Evolutionary conservation across 2,113 vertebrate genomes (phyloP), one percentile per base, ranked within the genome.

Genomic region (Fulmarus glacialis): DNA sequence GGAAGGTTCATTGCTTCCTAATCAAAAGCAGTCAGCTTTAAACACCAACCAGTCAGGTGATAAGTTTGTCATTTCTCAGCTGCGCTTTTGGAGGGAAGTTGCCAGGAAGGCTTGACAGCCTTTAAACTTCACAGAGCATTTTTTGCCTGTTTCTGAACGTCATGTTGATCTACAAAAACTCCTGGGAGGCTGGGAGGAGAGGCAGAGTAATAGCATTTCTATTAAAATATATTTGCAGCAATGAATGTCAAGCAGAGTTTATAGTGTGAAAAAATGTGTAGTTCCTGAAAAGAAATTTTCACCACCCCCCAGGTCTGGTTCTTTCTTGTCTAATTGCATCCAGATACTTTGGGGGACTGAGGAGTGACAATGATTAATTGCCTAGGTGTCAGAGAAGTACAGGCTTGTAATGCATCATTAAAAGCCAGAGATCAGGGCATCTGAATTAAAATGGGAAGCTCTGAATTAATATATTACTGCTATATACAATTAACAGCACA

Each of bases 11-110:
- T 97, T 97, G 81, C 83, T 74, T 93, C 91, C 60, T 90, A 95
- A 96, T 97, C 79, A 96, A 96, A 97, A 94, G 58, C 85, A 96
- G 82, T 91, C 78, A 96, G 48, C 89, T 97, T 94, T 97, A 97
- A 98, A 98, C 87, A 95, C 94, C 74, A 96, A 66, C n/a, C 84
- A 94, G 88, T 77, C 90, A 98, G 93, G 71, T 97, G 80, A 74
- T 87, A 96, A 90, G 70, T 95, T 96, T 97, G 91, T 85, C 90
- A 88, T 96, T 94, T 97, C 81, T 93, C 82, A 83, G 66, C 89
- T 89, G 43, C 22, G 15, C 75, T 95, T 62, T 66, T 89, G 71
- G 86, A 95, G 34, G 63, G 73, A 97, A 95, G 82, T 95, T 96
- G 91, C 96, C 95, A 97, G 56, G 79, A 92, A 92, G 36, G 45